These are phyloP conservation scores for Magallana gigas DNA, from an alignment of 1,140 invertebrate species.

Conservation along the genomic window DNA sequence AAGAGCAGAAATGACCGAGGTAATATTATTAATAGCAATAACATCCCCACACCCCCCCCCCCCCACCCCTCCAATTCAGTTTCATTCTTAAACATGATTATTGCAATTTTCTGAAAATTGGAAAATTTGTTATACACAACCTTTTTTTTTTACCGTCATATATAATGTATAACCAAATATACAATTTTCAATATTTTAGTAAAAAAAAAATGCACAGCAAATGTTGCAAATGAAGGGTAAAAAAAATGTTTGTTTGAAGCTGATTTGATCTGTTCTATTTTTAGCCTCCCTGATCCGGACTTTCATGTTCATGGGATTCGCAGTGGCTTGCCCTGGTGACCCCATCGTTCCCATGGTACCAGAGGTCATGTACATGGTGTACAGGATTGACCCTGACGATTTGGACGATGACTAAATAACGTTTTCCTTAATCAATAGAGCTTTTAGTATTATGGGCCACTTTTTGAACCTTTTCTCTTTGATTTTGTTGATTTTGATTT, in stretches of 20 bases:
- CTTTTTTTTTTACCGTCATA: too few species aligned
- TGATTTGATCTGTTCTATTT: constrained; percentile 63
- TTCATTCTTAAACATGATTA: too few species aligned
- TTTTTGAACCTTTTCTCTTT: neutral
- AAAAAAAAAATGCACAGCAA: too few species aligned
- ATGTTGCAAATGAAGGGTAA: too few species aligned
- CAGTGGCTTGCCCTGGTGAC: constrained; percentile 89
- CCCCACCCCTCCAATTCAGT: neutral
- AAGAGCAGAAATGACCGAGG: constrained; percentile 91
- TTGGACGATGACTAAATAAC: constrained; percentile 26
- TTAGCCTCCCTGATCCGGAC: constrained; percentile 91
- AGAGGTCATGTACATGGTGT: constrained; percentile 77
- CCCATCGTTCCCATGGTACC: constrained; percentile 81
- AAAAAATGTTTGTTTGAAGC: neutral
- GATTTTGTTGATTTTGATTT: constrained; percentile 40
- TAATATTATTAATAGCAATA: constrained; percentile 68
- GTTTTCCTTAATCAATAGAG: constrained; percentile 5
- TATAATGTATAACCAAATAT: too few species aligned
- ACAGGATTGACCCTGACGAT: constrained; percentile 71
- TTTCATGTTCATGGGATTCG: constrained; percentile 98
- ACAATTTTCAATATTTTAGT: too few species aligned
- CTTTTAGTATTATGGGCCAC: constrained; percentile 44
- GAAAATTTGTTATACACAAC: too few species aligned
- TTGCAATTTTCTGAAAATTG: too few species aligned
- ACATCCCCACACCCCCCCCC: neutral